A percentile compares a stretch with the other conserved stretches of the same genome.
phyloP scores from a whole-genome alignment of 2,888 invertebrate species.

The Athrips mouffetella region DNA sequence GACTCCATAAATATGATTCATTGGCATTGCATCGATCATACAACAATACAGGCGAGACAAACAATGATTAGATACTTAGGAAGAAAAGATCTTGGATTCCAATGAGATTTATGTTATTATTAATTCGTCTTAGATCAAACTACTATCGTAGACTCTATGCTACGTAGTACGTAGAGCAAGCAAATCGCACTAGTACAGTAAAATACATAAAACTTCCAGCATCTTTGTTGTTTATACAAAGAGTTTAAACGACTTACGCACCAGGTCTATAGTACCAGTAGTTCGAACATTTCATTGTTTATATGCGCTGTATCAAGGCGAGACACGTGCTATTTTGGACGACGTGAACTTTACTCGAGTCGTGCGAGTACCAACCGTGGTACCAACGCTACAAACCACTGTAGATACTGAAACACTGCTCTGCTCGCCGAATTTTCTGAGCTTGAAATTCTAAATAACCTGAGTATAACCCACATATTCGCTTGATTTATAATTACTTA shows the following conservation, averaged over 20 bases:
- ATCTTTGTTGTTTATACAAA: neutral
- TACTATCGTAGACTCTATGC: too few species aligned
- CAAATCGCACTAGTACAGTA: too few species aligned
- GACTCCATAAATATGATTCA: neutral
- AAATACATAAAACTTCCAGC: neutral
- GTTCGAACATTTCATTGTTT: slow-evolving; percentile 10
- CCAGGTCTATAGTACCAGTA: neutral
- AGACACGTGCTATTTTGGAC: slow-evolving; percentile 13
- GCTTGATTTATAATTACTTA: too few species aligned
- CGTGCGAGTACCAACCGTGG: neutral
- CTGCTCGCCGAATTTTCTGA: too few species aligned
- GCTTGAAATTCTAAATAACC: too few species aligned
- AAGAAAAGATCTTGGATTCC: neutral
- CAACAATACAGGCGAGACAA: slow-evolving; percentile 1
- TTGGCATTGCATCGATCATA: neutral
- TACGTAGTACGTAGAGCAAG: too few species aligned
- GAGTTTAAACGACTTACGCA: neutral
- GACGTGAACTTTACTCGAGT: slow-evolving; percentile 13
- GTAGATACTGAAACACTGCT: too few species aligned
- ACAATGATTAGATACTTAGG: slow-evolving; percentile 1
- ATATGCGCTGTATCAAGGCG: slow-evolving; percentile 7
- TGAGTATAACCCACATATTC: too few species aligned
- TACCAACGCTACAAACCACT: neutral
- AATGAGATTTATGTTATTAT: neutral
- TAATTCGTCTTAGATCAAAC: neutral